Percentiles rank a stretch among this genome's conserved stretches.
Conservation (phyloP, 1,140 invertebrate species). For the fruit fly (Drosophila melanogaster) region Release_6_plus_ISO1_MT NC_004354.4:3513501-3514000, state of each 20-base stretch:
- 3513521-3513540: constrained; percentile 84
- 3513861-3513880: not conserved
- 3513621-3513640: constrained; percentile 84
- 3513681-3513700: constrained; percentile 26
- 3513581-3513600: constrained; percentile 38
- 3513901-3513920: not conserved
- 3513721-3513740: constrained; percentile 76
- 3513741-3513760: constrained; percentile 29
- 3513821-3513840: not conserved
- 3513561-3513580: constrained; percentile 83
- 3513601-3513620: constrained; percentile 62
- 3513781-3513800: not conserved
- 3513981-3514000: constrained; percentile 85
- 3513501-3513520: constrained; percentile 81
- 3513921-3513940: not conserved
- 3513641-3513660: constrained; percentile 86
- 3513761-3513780: not conserved
- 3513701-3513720: constrained; percentile 62
- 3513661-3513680: constrained; percentile 42
- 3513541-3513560: constrained; percentile 84
- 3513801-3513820: not conserved
- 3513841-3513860: too few species aligned
- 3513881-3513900: not conserved
- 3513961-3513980: not conserved
- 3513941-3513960: not conserved